Evolutionary conservation across 2,113 vertebrate species (phyloP).

Genomic region (Tragelaphus strepsiceros): DNA sequence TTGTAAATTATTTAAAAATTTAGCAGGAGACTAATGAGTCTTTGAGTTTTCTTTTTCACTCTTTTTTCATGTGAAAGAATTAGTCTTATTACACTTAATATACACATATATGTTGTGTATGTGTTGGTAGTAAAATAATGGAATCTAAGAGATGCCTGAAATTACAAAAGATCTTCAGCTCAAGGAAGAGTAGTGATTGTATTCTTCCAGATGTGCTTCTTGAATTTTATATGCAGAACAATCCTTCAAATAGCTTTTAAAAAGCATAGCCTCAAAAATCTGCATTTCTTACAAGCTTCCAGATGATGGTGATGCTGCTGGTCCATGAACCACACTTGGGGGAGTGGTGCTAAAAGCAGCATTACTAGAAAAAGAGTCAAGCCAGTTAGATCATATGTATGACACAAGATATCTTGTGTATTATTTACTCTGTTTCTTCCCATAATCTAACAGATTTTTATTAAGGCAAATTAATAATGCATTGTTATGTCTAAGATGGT

Average conservation of each 20-base stretch:
- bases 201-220: background rate
- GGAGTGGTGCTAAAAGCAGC: background rate
- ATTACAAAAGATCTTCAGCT: background rate
- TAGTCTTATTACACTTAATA: background rate
- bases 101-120: background rate
- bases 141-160: background rate
- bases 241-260: background rate
- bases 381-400: background rate
- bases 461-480: background rate
- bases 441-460: background rate
- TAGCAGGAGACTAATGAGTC: background rate
- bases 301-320: background rate
- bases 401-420: background rate
- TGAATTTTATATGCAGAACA: background rate
- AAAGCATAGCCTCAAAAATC: background rate
- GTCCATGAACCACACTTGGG: background rate
- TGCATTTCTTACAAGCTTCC: background rate
- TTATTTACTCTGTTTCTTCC: background rate
- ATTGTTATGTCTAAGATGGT: background rate
- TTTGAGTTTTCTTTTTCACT: conserved; percentile 1
- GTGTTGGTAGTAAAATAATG: background rate
- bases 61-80: background rate
- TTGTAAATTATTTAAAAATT: background rate
- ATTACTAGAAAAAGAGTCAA: background rate
- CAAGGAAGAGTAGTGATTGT: background rate